These are phyloP conservation scores for Lamellibrachia satsuma DNA, from an alignment of 2,888 invertebrate genomes.

Conservation along the genomic window DNA sequence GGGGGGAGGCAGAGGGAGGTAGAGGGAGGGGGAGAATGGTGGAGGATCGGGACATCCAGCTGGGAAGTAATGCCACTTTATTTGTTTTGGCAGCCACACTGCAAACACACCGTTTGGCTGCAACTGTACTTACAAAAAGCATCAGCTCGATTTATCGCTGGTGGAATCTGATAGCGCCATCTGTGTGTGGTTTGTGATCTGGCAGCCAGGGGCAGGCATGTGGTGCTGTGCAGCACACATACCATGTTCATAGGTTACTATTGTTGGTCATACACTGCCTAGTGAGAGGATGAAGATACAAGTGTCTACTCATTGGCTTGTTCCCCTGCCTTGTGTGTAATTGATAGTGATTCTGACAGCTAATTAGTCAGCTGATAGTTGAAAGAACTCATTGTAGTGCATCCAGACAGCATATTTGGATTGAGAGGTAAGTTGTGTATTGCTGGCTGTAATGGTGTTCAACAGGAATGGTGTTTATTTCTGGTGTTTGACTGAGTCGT, in stretches of 20 bases:
- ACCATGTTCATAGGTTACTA: conserved; percentile 17
- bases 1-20: conserved; percentile 10
- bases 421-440: background rate
- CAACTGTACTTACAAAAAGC: conserved; percentile 10
- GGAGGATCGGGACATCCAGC: background rate
- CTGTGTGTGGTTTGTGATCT: conserved; percentile 13
- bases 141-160: background rate
- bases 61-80: background rate
- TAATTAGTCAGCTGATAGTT: background rate
- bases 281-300: background rate
- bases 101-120: background rate
- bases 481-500: background rate
- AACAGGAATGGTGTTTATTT: background rate
- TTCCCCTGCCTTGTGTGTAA: background rate
- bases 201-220: background rate
- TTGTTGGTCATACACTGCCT: background rate
- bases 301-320: background rate
- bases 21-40: conserved; percentile 6
- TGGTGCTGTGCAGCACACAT: background rate
- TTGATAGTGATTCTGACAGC: background rate
- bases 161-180: conserved; percentile 11
- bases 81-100: conserved; percentile 13
- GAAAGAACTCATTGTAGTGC: background rate
- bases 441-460: background rate
- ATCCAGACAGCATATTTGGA: background rate